Conservation (phyloP, 2,888 invertebrate species). For the Cylindroiulus punctatus region DNA sequence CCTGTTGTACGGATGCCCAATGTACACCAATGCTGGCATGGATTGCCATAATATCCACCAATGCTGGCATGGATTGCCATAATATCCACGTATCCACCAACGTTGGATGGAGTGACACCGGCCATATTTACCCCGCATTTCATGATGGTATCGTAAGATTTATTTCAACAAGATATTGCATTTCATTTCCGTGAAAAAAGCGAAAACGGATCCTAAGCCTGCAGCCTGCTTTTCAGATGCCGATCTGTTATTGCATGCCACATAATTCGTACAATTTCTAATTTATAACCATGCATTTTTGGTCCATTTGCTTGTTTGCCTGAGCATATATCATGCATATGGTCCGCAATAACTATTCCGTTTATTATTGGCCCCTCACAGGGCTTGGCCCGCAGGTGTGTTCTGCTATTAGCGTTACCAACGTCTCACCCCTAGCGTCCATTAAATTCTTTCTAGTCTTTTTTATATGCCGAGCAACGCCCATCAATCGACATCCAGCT, state of each 20-base stretch:
- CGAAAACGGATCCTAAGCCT: background rate
- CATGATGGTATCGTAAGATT: background rate
- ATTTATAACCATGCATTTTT: background rate
- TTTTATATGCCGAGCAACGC: conserved; percentile 50
- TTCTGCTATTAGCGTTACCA: background rate
- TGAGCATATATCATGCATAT: background rate
- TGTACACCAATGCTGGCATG: background rate
- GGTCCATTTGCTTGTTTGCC: background rate
- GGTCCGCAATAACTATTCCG: background rate
- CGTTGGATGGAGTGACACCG: background rate
- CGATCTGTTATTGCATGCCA: background rate
- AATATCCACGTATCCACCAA: background rate
- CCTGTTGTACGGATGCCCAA: background rate
- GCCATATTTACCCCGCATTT: too few species aligned
- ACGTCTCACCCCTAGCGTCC: conserved; percentile 8
- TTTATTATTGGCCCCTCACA: conserved; percentile 7
- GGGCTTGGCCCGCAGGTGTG: conserved; percentile 6
- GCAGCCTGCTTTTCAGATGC: background rate
- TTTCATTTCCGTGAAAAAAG: background rate
- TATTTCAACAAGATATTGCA: background rate
- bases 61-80: background rate
- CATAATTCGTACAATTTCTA: background rate
- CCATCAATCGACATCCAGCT: conserved; percentile 50
- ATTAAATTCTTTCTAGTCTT: conserved; percentile 49
- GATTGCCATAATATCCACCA: background rate